Base-by-base conservation (phyloP, 2,888 invertebrate genomes). In the Coleophora deauratella region DNA sequence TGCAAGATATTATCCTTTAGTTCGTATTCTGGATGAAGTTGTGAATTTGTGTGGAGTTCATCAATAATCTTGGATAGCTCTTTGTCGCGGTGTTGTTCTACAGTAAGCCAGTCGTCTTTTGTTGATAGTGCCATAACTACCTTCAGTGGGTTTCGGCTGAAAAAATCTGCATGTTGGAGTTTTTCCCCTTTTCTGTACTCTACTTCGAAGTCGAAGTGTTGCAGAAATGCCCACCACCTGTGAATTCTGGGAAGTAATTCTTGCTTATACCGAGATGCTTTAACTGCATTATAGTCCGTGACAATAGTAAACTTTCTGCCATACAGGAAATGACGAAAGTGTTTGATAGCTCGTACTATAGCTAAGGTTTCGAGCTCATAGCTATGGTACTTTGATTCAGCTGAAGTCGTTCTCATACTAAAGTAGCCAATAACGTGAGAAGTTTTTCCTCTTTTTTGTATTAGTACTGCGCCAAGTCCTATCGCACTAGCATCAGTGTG, bases 231-330 rank as follows among this genome's bases (percentile, higher is more conserved):
- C 49, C 44, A 49, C 49, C 49, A 49, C 1, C 49, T n/a, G 12
- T n/a, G 49, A n/a, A 46, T 42, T 1, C 55, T 35, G 1, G 54
- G 54, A 0, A 52, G 21, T 1, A 58, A 32, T 1, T 57, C 52
- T n/a, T 51, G 43, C 39, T 57, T 57, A 9, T 51, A 39, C 11
- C 45, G 42, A 0, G 59, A 55, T 1, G 59, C 50, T 41, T 56
- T 57, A 1, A 36, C 2, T 4, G 37, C 37, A 14, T 37, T 37
- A n/a, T 31, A 37, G n/a, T 37, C 37, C 8, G 37, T 37, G 8
- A 37, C 14, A 9, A 37, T 14, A 10, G 30, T 37, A n/a, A 37
- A 37, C 2, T 9, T 13, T 15, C 37, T 7, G 8, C 37, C 37
- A 21, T 37, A 37, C 9, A 36, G 27, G 27, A 27, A 36, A 9